Conservation (phyloP, 2,797 vertebrate genomes). For the Tenualosa thibaudeaui region DNA sequence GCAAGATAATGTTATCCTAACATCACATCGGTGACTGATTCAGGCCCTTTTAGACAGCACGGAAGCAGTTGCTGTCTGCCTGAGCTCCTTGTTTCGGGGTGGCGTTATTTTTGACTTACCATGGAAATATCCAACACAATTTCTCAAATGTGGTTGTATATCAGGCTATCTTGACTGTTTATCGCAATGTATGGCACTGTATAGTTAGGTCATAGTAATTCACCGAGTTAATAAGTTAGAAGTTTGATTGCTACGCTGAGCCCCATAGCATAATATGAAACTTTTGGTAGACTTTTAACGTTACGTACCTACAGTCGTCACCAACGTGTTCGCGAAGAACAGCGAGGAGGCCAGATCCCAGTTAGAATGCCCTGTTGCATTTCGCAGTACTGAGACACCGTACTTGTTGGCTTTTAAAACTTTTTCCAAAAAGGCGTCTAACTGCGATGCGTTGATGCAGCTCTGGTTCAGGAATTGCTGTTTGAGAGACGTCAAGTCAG, state of each 20-base stretch:
- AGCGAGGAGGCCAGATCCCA: constrained; percentile 89
- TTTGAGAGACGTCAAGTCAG: constrained; percentile 74
- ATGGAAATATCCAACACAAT: background rate
- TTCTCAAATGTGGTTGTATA: background rate
- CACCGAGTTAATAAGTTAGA: too few species aligned
- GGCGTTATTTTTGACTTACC: background rate
- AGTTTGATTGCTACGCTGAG: too few species aligned
- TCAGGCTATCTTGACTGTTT: background rate
- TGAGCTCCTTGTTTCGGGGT: background rate
- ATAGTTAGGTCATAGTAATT: too few species aligned
- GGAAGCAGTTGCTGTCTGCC: background rate
- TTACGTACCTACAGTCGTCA: constrained; percentile 89
- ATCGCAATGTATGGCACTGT: background rate
- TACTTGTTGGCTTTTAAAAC: constrained; percentile 81
- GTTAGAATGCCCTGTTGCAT: constrained; percentile 69
- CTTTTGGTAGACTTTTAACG: background rate
- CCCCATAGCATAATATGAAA: background rate
- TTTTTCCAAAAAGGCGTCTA: constrained; percentile 77
- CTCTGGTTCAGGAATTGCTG: constrained; percentile 76
- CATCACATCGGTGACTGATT: background rate
- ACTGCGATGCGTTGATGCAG: constrained; percentile 74
- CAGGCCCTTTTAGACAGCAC: background rate
- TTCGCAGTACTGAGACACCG: constrained; percentile 76
- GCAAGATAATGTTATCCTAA: background rate
- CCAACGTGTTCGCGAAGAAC: constrained; percentile 89